Evolutionary conservation across 2,797 vertebrate genomes (phyloP), one percentile per base, ranked within the genome.

Genomic region (Acanthornis magna): DNA sequence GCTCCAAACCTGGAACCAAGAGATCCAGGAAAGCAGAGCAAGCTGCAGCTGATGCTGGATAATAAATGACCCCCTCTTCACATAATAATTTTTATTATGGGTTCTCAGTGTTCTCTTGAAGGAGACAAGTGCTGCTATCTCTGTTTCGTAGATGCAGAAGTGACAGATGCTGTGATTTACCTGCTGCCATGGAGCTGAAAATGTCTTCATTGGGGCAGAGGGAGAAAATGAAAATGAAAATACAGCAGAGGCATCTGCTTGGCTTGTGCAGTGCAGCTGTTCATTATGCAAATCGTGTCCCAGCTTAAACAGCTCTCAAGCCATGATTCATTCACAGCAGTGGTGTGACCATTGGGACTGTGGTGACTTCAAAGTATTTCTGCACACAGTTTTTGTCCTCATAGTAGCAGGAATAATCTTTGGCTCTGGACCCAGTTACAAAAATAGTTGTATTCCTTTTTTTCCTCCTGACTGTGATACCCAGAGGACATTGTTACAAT

Each of bases 181-280:
- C 42, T 60, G 2, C 74, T 89, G 81, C 75, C 30, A n/a, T 63
- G 55, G 75, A 74, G 57, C 61, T 88, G 78, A 93, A 95, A 85
- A 84, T 61, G 40, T 87, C 61, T 61, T 89, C 14, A 27, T 3
- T 83, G 84, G 57, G 66, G n/a, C 40, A 89, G 47, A 91, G 78
- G 53, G 34, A 71, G 68, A 81, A 85, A 84, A 89, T 15, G 45
- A 78, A 68, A 93, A 87, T 79, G 47, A 81, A 74, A 91, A 88
- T 81, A 73, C 48, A 74, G 84, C 67, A 42, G 81, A 82, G 75
- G 68, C 61, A 93, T 89, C 93, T 89, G 86, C 67, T 77, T 91
- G 60, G 26, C n/a, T 87, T 79, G 34, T 68, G 57, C 6, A 13
- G 42, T 73, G 53, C 68, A 89, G 78, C 72, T 96, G 81, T 92